Conservation (phyloP, 1,140 invertebrate genomes). For the Drosophila asahinai region DNA sequence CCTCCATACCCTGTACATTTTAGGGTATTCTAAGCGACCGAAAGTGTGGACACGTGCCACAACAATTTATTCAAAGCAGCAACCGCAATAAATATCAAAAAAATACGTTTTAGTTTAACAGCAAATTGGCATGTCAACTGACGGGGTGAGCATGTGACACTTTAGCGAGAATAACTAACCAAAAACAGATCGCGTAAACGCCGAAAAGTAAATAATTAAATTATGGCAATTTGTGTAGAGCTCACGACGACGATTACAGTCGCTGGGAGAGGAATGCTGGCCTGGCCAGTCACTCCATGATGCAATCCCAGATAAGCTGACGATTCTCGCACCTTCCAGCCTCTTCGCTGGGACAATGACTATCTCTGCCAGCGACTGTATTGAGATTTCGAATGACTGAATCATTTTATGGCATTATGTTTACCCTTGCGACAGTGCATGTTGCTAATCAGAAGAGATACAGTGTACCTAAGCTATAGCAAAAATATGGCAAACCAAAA, state of each 20-base stretch:
- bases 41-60: constrained; percentile 31
- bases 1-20: not conserved
- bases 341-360: constrained; percentile 3
- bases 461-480: constrained; percentile 18
- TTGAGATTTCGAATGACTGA: constrained; percentile 43
- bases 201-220: constrained; percentile 60
- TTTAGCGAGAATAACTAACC: constrained; percentile 42
- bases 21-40: constrained; percentile 21
- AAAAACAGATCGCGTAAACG: constrained; percentile 52
- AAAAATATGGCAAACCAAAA: constrained; percentile 33
- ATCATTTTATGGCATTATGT: constrained; percentile 43
- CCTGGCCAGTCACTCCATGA: constrained; percentile 31
- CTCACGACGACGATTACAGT: constrained; percentile 49
- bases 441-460: constrained; percentile 31
- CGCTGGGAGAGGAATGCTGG: constrained; percentile 32
- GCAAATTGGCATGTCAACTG: constrained; percentile 63
- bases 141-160: constrained; percentile 65
- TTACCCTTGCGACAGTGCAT: constrained; percentile 13
- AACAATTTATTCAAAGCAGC: constrained; percentile 12
- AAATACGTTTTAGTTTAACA: constrained; percentile 45
- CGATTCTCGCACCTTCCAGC: constrained; percentile 10
- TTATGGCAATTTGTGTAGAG: constrained; percentile 45
- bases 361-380: constrained; percentile 31
- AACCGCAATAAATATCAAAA: constrained; percentile 35
- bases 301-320: constrained; percentile 33